These are phyloP conservation scores for Scaeva pyrastri DNA, from an alignment of 2,888 invertebrate genomes.

Conservation along the genomic window DNA sequence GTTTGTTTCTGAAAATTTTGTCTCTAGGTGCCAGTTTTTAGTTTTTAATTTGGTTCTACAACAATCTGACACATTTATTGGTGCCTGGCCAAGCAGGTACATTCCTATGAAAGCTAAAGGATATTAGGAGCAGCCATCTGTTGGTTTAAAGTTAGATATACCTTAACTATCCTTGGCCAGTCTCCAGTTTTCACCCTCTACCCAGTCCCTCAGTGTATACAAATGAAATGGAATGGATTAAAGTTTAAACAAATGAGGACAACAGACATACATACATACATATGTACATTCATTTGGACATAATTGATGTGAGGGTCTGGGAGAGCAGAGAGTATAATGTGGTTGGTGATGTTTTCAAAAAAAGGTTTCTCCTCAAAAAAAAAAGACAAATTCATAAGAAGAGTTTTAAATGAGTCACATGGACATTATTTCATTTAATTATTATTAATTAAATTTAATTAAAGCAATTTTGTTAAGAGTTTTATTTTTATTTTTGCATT, in stretches of 20 bases:
- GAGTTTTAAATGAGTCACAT: constrained; percentile 53
- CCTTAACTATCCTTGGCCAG: too few species aligned
- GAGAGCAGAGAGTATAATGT: background rate
- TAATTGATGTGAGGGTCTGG: constrained; percentile 24
- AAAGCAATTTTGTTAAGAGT: constrained; percentile 23
- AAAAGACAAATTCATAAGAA: constrained; percentile 46
- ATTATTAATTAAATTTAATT: constrained; percentile 13
- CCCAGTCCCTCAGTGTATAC: background rate
- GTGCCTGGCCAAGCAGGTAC: constrained; percentile 54
- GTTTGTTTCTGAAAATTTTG: background rate
- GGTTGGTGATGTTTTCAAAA: background rate
- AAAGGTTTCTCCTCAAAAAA: constrained; percentile 48
- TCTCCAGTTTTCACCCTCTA: background rate
- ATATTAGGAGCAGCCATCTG: background rate
- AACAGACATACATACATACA: too few species aligned
- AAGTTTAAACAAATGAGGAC: constrained; percentile 32
- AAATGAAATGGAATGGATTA: constrained; percentile 12
- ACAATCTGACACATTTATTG: constrained; percentile 54
- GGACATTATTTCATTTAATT: constrained; percentile 24
- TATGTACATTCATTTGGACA: constrained; percentile 17
- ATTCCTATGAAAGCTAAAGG: too few species aligned
- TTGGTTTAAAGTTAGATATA: background rate
- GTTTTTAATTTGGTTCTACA: constrained; percentile 28
- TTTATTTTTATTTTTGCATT: constrained; percentile 3
- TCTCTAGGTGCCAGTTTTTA: constrained; percentile 43